phyloP scores from a whole-genome alignment of 2,113 vertebrate species.

The Catharus fuscescens region DNA sequence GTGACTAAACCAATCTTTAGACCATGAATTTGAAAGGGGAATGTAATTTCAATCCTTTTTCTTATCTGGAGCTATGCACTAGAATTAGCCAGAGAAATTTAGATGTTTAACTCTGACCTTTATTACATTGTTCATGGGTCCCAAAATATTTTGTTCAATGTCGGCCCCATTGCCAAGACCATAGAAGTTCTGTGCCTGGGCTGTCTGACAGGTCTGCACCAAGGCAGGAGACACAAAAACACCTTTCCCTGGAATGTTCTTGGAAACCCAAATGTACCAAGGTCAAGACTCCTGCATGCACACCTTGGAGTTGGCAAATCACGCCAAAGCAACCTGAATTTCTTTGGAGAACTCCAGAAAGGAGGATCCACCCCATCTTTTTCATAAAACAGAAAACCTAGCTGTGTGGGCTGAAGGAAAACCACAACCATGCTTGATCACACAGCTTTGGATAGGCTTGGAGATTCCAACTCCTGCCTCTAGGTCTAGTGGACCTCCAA shows the following conservation, averaged over 20 bases:
- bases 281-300: fast-evolving
- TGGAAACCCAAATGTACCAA: fast-evolving
- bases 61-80: background rate
- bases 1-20: background rate
- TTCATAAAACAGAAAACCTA: background rate
- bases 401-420: background rate
- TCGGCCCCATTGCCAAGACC: background rate
- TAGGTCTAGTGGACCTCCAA: background rate
- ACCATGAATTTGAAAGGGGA: background rate
- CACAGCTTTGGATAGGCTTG: background rate
- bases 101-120: background rate
- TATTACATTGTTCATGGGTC: background rate
- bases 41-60: background rate
- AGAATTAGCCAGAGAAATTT: background rate
- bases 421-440: background rate
- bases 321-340: background rate
- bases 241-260: background rate
- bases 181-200: background rate
- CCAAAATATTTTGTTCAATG: background rate
- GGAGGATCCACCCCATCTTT: background rate
- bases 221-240: background rate
- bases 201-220: background rate
- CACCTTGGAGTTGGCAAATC: background rate
- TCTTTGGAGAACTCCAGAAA: background rate
- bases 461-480: background rate